Base-by-base conservation (phyloP, 2,888 invertebrate genomes). In the Phlogophora meticulosa region DNA sequence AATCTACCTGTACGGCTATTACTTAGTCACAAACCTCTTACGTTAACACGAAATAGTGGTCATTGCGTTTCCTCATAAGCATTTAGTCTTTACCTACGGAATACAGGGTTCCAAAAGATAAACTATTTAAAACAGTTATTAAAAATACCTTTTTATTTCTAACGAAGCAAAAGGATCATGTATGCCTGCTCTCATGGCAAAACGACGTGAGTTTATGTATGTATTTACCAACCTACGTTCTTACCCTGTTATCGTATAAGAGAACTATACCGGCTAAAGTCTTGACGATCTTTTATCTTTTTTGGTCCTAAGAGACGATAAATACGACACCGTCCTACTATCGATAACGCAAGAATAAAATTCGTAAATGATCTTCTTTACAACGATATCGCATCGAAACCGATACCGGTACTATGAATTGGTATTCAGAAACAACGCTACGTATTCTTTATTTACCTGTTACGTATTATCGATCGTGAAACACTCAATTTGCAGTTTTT, bases 401-500 rank as follows among this genome's bases (percentile, higher is more conserved):
- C 10, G 15, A 32, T 51, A 46, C 22, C 11, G 10, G 13, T 38
- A 38, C n/a, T 7, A 28, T 15, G 3, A 36, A 22, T 52, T 52
- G 28, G 15, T 24, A 43, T n/a, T 28, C 22, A 48, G 11, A 52
- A 57, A 15, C 13, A 34, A 45, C 28, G 20, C 17, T 28, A 43
- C 28, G 9, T 11, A n/a, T 36, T 49, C 4, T 52, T 60, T 56
- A 75, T 49, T 46, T 11, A 32, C 10, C 10, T 0, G 13, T 56
- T 46, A 59, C 5, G 22, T 24, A 49, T 13, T 36, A 69, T 46
- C 48, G 20, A 55, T 58, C 34, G 28, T 24, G 34, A 49, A 69
- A 40, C 43, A 69, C 20, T 15, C 24, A 58, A 70, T 75, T 64
- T 58, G 70, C 57, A 61, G 60, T 61, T 70, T 70, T 58, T 70